Conservation (phyloP, 2,888 invertebrate genomes). For the Mythimna lalbum region DNA sequence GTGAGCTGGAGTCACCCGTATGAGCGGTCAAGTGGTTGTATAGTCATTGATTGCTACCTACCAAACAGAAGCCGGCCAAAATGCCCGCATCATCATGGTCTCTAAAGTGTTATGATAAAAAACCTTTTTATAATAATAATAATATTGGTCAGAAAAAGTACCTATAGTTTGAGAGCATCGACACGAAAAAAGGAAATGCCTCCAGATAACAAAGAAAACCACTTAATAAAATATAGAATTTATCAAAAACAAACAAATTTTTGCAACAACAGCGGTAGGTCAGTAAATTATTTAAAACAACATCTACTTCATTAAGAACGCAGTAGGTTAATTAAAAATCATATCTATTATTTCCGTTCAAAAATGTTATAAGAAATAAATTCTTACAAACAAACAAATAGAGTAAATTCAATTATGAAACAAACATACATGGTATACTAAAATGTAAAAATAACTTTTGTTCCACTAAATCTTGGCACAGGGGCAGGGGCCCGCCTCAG, state of each 20-base stretch:
- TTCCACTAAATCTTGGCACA: constrained; percentile 72
- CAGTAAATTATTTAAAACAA: neutral
- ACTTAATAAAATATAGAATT: neutral
- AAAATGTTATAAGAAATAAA: neutral
- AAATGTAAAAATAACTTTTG: neutral
- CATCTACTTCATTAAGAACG: neutral
- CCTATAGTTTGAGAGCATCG: too few relatives aligned
- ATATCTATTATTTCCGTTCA: neutral
- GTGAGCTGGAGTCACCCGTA: too few relatives aligned
- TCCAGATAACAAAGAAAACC: neutral
- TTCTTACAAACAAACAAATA: neutral
- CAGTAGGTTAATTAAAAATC: neutral
- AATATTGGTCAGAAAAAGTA: too few relatives aligned
- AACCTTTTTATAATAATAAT: too few relatives aligned
- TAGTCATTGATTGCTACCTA: too few relatives aligned
- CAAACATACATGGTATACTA: neutral
- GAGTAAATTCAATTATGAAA: neutral
- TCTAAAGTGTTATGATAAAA: too few relatives aligned
- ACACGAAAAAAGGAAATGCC: too few relatives aligned
- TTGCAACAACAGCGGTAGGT: neutral
- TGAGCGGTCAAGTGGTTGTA: too few relatives aligned
- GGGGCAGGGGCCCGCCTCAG: constrained; percentile 84
- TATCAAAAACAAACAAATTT: neutral
- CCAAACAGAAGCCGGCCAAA: too few relatives aligned
- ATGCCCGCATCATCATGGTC: too few relatives aligned